These are phyloP conservation scores for Chelonoidis abingdonii DNA, from an alignment of 2,113 vertebrate genomes.

Conservation along the genomic window DNA sequence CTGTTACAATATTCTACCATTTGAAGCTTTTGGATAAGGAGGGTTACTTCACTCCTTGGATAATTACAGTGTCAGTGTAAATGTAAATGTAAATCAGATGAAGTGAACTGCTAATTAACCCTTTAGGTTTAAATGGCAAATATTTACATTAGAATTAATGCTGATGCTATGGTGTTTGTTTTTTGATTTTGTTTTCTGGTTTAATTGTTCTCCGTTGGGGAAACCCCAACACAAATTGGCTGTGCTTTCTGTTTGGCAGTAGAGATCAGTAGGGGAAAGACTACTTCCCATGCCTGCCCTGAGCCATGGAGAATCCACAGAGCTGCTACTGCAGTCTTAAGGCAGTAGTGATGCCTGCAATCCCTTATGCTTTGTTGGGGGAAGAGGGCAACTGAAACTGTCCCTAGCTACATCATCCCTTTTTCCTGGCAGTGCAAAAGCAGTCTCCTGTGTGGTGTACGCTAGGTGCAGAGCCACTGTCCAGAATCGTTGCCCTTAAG, in stretches of 20 bases:
- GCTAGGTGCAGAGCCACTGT: neutral
- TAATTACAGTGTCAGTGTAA: neutral
- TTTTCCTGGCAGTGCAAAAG: neutral
- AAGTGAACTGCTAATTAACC: neutral
- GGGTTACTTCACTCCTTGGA: neutral
- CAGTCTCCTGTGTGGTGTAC: neutral
- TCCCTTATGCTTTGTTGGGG: neutral
- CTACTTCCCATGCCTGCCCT: neutral
- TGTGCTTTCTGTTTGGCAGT: neutral
- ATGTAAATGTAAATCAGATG: neutral
- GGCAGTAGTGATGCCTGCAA: fast-evolving
- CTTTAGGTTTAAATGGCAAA: neutral
- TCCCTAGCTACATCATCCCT: neutral
- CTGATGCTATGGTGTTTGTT: neutral
- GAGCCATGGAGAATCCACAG: neutral
- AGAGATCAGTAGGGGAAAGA: neutral
- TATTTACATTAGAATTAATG: neutral
- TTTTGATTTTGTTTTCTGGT: neutral
- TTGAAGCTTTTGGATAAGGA: neutral
- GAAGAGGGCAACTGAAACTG: neutral
- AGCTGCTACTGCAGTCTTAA: neutral
- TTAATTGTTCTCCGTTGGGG: neutral
- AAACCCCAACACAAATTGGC: neutral
- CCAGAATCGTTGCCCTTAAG: neutral
- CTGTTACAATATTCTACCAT: fast-evolving